A percentile compares a stretch with the other conserved stretches of the same genome.
phyloP scores from a whole-genome alignment of 2,888 invertebrate species.

The Troides aeacus region DNA sequence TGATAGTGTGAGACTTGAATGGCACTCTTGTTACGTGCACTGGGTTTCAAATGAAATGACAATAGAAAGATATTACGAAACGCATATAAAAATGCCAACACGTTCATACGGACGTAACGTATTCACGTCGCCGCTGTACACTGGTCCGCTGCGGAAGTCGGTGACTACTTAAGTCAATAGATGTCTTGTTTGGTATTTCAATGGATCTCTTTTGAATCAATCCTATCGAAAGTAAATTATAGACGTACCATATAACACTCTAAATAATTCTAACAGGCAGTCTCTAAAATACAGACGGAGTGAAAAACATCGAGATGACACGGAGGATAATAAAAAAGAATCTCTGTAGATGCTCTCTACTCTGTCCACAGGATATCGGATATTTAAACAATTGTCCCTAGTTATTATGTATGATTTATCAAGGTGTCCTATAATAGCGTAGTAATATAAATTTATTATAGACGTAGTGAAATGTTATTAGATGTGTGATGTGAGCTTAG shows the following conservation, averaged over 20 bases:
- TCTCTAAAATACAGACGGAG: no score
- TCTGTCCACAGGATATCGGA: no score
- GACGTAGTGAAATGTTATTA: no score
- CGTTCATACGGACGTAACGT: conserved; percentile 17
- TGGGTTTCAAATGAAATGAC: conserved; percentile 4
- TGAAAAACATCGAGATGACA: no score
- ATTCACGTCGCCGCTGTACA: conserved; percentile 1
- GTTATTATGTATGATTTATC: no score
- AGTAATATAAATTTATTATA: no score
- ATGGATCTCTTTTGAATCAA: conserved; percentile 10
- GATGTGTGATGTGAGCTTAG: no score
- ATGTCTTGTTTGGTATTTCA: conserved; percentile 1
- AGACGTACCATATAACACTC: neutral
- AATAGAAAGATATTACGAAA: conserved; percentile 20
- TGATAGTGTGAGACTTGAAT: neutral
- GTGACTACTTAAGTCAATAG: neutral
- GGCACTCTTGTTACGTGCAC: neutral
- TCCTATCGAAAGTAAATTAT: conserved; percentile 11
- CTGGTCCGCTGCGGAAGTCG: conserved; percentile 14
- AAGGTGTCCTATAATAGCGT: no score
- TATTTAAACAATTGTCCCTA: no score
- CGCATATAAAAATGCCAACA: conserved; percentile 23
- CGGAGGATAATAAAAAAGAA: no score
- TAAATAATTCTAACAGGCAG: neutral
- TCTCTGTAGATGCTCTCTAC: no score